Percentiles rank a stretch among this genome's conserved stretches.
These are phyloP conservation scores for Cryptocephalus primarius DNA, from an alignment of 2,888 invertebrate genomes.

Conservation along the genomic window DNA sequence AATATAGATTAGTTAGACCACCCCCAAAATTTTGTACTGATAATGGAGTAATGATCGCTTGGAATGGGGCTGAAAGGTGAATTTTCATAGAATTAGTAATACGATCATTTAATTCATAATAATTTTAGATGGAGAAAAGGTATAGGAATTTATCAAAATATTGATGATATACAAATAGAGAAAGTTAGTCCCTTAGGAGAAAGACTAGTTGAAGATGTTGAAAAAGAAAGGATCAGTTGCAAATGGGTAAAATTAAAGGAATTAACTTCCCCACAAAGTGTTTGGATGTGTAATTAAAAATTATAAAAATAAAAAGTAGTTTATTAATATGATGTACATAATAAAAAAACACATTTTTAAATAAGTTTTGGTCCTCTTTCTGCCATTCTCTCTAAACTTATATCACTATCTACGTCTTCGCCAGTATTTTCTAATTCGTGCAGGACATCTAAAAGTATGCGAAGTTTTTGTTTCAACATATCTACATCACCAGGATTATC, in stretches of 20 bases:
- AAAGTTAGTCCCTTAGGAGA: conserved; percentile 53
- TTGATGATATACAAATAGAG: conserved; percentile 49
- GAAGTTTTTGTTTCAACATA: conserved; percentile 49
- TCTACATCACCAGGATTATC: conserved; percentile 42
- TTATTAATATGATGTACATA: not conserved
- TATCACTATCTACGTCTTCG: conserved; percentile 36
- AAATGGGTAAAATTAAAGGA: conserved; percentile 37
- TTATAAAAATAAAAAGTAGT: not conserved
- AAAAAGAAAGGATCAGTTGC: conserved; percentile 44
- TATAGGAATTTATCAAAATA: conserved; percentile 36
- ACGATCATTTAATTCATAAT: not conserved
- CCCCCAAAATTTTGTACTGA: conserved; percentile 85
- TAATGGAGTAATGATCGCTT: conserved; percentile 98
- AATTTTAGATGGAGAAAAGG: conserved; percentile 28
- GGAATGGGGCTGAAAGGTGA: conserved; percentile 87
- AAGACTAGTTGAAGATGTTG: conserved; percentile 47
- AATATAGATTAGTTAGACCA: conserved; percentile 61
- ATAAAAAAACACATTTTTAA: conserved; percentile 23
- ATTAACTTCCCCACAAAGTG: conserved; percentile 24
- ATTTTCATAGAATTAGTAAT: not conserved
- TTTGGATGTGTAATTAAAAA: conserved; percentile 13
- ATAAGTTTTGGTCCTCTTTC: conserved; percentile 48
- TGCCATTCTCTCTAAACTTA: conserved; percentile 38
- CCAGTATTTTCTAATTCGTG: conserved; percentile 43
- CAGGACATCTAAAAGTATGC: conserved; percentile 54